Percentiles rank a stretch among this genome's conserved stretches.
These are phyloP conservation scores for Hemicordylus capensis DNA, from an alignment of 2,113 vertebrate genomes.

Conservation along the genomic window DNA sequence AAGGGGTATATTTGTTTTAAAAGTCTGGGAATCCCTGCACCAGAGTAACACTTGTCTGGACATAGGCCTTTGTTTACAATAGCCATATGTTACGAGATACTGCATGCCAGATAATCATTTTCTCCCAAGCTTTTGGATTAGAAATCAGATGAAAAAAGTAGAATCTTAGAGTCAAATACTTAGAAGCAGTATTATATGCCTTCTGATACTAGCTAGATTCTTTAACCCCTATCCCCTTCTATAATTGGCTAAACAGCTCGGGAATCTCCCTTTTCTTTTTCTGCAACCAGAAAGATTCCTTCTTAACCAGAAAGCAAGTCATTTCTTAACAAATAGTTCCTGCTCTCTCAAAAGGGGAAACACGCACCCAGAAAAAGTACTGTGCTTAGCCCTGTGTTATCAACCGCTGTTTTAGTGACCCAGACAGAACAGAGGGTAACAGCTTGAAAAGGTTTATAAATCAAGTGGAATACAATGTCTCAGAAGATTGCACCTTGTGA, in stretches of 20 bases:
- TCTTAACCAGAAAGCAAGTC: not conserved
- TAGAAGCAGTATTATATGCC: no score
- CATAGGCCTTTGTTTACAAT: no score
- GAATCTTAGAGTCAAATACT: no score
- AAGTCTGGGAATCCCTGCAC: no score
- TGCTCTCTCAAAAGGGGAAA: not conserved
- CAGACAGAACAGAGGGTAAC: not conserved
- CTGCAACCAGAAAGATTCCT: not conserved
- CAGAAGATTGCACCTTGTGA: not conserved
- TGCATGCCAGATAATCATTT: no score
- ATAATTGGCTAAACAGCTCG: not conserved
- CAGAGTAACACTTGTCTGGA: no score
- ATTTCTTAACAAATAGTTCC: slow-evolving; percentile 24
- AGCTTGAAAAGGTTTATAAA: not conserved
- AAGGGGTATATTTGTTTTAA: no score
- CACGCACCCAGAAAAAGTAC: not conserved
- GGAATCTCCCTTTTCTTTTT: not conserved
- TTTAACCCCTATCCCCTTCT: not conserved
- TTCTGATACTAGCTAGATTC: no score
- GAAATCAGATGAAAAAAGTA: no score
- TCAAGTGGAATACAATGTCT: not conserved
- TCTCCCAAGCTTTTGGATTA: no score
- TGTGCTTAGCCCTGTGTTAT: not conserved
- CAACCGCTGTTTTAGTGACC: not conserved
- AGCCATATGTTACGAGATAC: no score